phyloP scores from a whole-genome alignment of 2,888 invertebrate genomes.

The Volucella inflata region DNA sequence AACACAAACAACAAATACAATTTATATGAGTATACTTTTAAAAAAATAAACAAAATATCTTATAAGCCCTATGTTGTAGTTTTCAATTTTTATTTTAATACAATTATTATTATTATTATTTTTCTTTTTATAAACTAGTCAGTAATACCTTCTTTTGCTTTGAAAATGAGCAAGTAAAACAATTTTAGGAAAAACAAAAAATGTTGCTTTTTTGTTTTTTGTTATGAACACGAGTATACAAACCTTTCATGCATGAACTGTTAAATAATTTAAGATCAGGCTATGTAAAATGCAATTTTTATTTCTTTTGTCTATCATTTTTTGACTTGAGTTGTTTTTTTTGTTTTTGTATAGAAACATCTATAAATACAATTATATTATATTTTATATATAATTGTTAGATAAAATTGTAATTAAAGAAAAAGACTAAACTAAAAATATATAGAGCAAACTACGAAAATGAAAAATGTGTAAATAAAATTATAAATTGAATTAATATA shows the following conservation, averaged over 20 bases:
- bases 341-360: slow-evolving; percentile 1
- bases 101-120: slow-evolving; percentile 2
- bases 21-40: slow-evolving; percentile 22
- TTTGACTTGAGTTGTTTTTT: slow-evolving; percentile 27
- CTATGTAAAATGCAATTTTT: slow-evolving; percentile 69
- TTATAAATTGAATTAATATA: slow-evolving; percentile 30
- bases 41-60: slow-evolving; percentile 7
- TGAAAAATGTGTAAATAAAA: slow-evolving; percentile 27
- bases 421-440: slow-evolving; percentile 43
- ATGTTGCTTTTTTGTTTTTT: neutral
- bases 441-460: slow-evolving; percentile 15
- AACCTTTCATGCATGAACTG: slow-evolving; percentile 40
- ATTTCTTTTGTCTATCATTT: slow-evolving; percentile 26
- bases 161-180: slow-evolving; percentile 12
- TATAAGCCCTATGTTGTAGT: slow-evolving; percentile 5
- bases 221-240: slow-evolving; percentile 3
- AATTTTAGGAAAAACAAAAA: slow-evolving; percentile 11
- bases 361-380: slow-evolving; percentile 20
- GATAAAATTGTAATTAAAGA: slow-evolving; percentile 22
- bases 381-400: slow-evolving; percentile 20
- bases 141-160: slow-evolving; percentile 58
- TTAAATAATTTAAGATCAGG: slow-evolving; percentile 46
- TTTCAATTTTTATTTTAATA: slow-evolving; percentile 20
- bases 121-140: slow-evolving; percentile 67
- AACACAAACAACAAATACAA: slow-evolving; percentile 10